phyloP scores from a whole-genome alignment of 2,113 vertebrate species.

The Paracanthobrama guichenoti region DNA sequence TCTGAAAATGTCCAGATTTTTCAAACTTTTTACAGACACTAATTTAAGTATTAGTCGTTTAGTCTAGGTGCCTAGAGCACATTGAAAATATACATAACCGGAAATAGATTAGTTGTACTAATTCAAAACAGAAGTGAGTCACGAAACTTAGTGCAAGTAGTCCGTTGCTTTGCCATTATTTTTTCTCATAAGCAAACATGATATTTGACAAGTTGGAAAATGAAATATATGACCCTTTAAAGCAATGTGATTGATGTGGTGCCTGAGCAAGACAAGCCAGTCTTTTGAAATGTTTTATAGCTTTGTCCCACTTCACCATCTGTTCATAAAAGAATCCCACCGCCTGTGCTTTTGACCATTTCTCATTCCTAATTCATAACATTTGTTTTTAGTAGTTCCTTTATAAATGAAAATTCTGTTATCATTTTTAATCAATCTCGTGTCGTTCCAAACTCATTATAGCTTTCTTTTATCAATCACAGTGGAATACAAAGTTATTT shows the following conservation, averaged over 20 bases:
- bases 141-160: too few species aligned
- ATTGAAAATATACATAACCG: too few species aligned
- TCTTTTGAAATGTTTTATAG: conserved; percentile 23
- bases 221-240: conserved; percentile 16
- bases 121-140: too few species aligned
- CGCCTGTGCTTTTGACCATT: background rate
- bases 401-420: background rate
- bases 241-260: conserved; percentile 16
- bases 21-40: too few species aligned
- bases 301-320: conserved; percentile 14
- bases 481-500: background rate
- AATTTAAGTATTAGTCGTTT: too few species aligned
- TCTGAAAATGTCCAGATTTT: too few species aligned
- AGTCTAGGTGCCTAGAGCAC: too few species aligned
- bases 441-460: background rate
- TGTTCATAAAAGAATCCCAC: background rate
- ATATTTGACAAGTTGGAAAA: conserved; percentile 19
- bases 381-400: background rate
- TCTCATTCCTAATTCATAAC: background rate
- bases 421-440: background rate
- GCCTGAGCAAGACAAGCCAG: conserved; percentile 6
- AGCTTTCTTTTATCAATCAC: background rate
- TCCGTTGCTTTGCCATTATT: background rate
- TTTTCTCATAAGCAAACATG: background rate
- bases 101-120: too few species aligned